Evolutionary conservation across 2,888 invertebrate species (phyloP), one percentile per base, ranked within the genome.

Genomic region (Coelinius sp.): DNA sequence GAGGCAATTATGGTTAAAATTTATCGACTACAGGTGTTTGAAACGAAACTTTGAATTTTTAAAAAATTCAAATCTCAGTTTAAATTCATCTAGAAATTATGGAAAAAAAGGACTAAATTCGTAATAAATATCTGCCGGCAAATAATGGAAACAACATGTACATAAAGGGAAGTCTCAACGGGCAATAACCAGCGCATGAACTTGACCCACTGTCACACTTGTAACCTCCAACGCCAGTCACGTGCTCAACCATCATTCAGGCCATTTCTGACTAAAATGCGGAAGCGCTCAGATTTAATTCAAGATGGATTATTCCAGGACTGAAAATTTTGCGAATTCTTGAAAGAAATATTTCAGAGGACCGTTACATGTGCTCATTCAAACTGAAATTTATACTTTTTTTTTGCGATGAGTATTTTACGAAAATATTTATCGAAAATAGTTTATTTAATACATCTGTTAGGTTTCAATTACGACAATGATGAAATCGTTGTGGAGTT

Each of bases 191-290:
- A 73, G 71, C 59, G 64, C 74, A 80, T 70, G 81, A 84, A 85
- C 85, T 85, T 85, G 85, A 84, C 85, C 85, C 71, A 85, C 82
- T 84, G 81, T 84, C 80, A 81, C 78, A 82, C 81, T 82, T 82
- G 82, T 68, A 73, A 66, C 70, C 72, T 71, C 71, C 56, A 41
- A 17, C 44, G 52, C 73, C 68, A 31, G 64, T 74, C 71, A 67
- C 69, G 70, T 68, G 73, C 35, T 46, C 35, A 67, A 56, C 62
- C 63, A 12, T 22, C 53, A 56, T 56, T 56, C 56, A 31, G 31
- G 25, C 20, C 22, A n/a, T 46, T 64, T 70, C 64, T 12, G 31
- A n/a, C 41, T 65, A 49, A 49, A 59, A 56, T 17, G 44, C 46
- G n/a, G 31, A 65, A 70, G 31, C 63, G 17, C 17, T 46, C 17